Evolutionary conservation across 2,888 invertebrate species (phyloP).

Genomic region (Plebejus argus): DNA sequence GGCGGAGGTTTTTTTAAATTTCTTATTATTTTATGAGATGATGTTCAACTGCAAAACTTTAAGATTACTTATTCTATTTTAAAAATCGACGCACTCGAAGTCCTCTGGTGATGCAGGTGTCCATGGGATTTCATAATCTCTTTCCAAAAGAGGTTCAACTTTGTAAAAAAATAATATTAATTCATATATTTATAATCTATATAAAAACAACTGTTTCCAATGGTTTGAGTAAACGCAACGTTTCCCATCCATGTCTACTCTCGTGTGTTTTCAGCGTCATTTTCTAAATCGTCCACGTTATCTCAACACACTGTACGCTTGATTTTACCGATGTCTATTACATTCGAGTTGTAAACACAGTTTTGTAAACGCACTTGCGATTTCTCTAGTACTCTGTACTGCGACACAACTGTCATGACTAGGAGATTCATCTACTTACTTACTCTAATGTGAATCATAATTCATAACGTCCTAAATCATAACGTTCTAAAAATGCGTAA

Average conservation of each 20-base stretch:
- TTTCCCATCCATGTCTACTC: neutral
- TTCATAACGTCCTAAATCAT: no score
- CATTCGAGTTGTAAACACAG: slow-evolving; percentile 10
- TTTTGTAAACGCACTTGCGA: neutral
- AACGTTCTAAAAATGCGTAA: no score
- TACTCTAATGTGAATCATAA: neutral
- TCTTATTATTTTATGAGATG: no score
- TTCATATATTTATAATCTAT: no score
- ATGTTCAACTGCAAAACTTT: no score
- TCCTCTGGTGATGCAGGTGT: neutral
- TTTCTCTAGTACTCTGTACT: neutral
- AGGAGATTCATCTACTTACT: neutral
- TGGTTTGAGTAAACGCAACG: neutral
- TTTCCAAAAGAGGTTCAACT: no score
- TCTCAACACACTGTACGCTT: slow-evolving; percentile 43
- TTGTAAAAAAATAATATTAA: no score
- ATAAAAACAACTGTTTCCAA: neutral
- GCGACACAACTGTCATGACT: no score
- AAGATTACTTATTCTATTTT: neutral
- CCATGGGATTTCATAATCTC: neutral
- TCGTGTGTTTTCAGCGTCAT: slow-evolving; percentile 41
- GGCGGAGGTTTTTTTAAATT: no score
- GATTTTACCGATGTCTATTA: slow-evolving; percentile 32
- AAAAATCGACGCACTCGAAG: neutral
- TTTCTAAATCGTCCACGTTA: slow-evolving; percentile 45